Evolutionary conservation across 2,797 vertebrate genomes (phyloP).

Genomic region (Eulemur coronatus): DNA sequence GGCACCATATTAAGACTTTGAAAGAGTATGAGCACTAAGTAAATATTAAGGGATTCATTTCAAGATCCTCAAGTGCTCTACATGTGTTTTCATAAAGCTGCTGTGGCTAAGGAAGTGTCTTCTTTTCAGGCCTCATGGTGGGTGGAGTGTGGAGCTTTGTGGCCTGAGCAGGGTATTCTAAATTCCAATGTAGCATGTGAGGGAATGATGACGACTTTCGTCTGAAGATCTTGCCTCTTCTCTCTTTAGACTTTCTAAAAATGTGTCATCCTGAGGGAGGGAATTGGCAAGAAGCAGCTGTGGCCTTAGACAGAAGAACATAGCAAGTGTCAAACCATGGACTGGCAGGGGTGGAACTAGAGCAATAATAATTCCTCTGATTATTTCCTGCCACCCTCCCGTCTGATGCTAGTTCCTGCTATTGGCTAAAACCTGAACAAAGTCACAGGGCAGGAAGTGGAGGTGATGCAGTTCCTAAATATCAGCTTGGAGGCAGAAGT

Average conservation of each 20-base stretch:
- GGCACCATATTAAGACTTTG: neutral
- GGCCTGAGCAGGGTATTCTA: neutral
- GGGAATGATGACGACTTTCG: neutral
- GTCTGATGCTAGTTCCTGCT: neutral
- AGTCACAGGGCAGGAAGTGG: neutral
- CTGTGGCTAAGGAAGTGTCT: neutral
- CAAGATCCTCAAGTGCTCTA: neutral
- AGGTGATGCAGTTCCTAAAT: neutral
- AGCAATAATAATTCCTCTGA: neutral
- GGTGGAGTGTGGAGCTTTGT: neutral
- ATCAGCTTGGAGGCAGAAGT: neutral
- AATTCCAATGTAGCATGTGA: neutral
- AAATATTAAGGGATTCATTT: constrained; percentile 5
- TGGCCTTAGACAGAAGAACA: neutral
- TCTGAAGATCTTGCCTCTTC: neutral
- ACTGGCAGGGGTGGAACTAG: neutral
- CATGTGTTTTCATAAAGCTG: neutral
- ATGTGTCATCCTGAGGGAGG: neutral
- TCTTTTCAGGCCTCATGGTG: neutral
- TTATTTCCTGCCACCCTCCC: neutral
- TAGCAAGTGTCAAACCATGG: neutral
- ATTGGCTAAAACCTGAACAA: neutral
- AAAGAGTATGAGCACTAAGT: neutral
- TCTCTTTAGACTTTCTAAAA: neutral
- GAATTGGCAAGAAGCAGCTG: neutral